A percentile compares a stretch with the other conserved stretches of the same genome.
These are phyloP conservation scores for Eubasilissa splendida DNA, from an alignment of 2,888 invertebrate genomes.

Conservation along the genomic window DNA sequence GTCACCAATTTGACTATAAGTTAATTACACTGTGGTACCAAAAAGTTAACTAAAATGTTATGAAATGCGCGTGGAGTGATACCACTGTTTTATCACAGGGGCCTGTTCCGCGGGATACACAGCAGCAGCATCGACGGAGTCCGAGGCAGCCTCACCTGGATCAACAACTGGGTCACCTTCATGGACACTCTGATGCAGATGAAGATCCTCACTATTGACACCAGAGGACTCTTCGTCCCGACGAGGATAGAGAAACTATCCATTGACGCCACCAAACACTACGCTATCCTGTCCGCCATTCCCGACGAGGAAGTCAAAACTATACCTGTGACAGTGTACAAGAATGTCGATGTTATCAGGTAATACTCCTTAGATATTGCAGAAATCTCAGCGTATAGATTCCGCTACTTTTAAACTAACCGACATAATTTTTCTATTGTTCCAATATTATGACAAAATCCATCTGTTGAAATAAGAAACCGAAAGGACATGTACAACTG, in stretches of 20 bases:
- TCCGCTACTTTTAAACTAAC: too few relatives aligned
- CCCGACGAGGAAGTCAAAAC: slow-evolving; percentile 67
- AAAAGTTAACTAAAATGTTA: too few relatives aligned
- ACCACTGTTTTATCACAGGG: slow-evolving; percentile 62
- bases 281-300: slow-evolving; percentile 69
- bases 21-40: too few relatives aligned
- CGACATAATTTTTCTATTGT: background rate
- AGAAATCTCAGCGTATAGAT: too few relatives aligned
- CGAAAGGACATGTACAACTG: background rate
- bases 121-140: slow-evolving; percentile 71
- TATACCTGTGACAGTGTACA: slow-evolving; percentile 69
- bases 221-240: slow-evolving; percentile 81
- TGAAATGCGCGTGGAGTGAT: too few relatives aligned
- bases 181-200: slow-evolving; percentile 93
- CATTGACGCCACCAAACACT: slow-evolving; percentile 79
- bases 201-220: slow-evolving; percentile 79
- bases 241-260: slow-evolving; percentile 81
- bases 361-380: slow-evolving; percentile 53
- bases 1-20: background rate
- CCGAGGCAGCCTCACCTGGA: slow-evolving; percentile 77
- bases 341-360: slow-evolving; percentile 71
- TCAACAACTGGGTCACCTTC: slow-evolving; percentile 89
- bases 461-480: background rate
- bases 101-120: slow-evolving; percentile 75
- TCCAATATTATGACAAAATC: background rate